Base-by-base conservation (phyloP, 1,140 invertebrate genomes). In the Danaus melanippus region DNA sequence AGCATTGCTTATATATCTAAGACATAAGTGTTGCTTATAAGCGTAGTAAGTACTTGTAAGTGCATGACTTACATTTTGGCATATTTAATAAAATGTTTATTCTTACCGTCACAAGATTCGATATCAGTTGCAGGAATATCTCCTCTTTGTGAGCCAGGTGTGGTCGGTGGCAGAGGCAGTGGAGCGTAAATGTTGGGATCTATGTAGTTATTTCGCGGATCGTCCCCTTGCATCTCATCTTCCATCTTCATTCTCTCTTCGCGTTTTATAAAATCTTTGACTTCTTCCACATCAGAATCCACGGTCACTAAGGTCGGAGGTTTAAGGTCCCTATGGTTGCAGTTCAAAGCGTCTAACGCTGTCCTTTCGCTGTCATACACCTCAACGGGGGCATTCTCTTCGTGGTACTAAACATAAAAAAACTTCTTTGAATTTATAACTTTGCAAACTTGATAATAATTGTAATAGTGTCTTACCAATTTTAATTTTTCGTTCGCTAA, bases 41-140 rank as follows among this genome's bases (percentile, higher is more conserved):
- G 21, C 6, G 21, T 32, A 32, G 21, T 3, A 32, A 5, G 21
- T 32, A 7, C 21, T 3, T 32, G 7, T 7, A 32, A 5, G 21
- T 32, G 0, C 21, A 32, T 32, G 6, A 10, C 21, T 10, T 8
- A 10, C 8, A 50, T 10, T 11, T 42, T 50, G 40, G 11, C 17
- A 1, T 39, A n/a, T 0, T 2, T 49, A 15, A 2, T 49, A 4
- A 32, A 5, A 39, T 32, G 9, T 17, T 39, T 12, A 48, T 12
- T n/a, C 73, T 74, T 86, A 91, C 90, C 89, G 79, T 90, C 89
- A 69, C 92, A 93, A 57, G 91, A 90, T 62, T 93, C 88, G 61
- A 91, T 90, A 66, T 91, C 89, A 51, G 91, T 86, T 12, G 92
- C 89, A 12, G 93, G 92, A 69, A 95, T 95, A 74, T 96, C 94